Conservation (phyloP, 2,113 vertebrate genomes). For the Saguinus imperator region DNA sequence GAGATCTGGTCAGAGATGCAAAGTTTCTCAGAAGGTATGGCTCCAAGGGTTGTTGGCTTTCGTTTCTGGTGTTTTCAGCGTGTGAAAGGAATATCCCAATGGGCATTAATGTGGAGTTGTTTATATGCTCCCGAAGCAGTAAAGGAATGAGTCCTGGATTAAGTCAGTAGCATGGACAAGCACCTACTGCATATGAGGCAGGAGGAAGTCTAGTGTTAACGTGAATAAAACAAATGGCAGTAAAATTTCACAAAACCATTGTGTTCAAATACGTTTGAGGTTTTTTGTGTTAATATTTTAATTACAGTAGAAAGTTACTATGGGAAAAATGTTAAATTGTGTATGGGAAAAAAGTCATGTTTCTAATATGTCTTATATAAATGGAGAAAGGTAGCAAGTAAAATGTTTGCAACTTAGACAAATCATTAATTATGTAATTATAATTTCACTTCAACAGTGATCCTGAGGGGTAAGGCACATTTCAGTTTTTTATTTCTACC, state of each 20-base stretch:
- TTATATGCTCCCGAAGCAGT: accelerated
- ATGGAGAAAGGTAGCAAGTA: not conserved
- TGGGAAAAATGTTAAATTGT: not conserved
- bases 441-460: not conserved
- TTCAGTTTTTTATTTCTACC: not conserved
- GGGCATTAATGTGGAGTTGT: not conserved
- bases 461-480: not conserved
- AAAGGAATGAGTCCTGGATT: too few relatives aligned
- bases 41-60: not conserved
- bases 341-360: not conserved
- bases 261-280: not conserved
- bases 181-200: too few relatives aligned
- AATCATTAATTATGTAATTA: not conserved
- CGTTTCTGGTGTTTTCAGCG: not conserved
- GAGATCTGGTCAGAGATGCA: not conserved
- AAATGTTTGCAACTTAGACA: not conserved
- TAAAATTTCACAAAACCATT: not conserved
- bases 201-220: not conserved
- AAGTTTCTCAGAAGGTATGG: not conserved
- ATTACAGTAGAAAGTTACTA: not conserved
- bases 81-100: not conserved
- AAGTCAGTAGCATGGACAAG: not conserved
- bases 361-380: not conserved
- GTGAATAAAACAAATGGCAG: not conserved
- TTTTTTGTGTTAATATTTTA: not conserved